Percentiles rank a stretch among this genome's conserved stretches.
These are phyloP conservation scores for Caenorhabditis inopinata DNA, from an alignment of 1,140 invertebrate species.

Conservation along the genomic window DNA sequence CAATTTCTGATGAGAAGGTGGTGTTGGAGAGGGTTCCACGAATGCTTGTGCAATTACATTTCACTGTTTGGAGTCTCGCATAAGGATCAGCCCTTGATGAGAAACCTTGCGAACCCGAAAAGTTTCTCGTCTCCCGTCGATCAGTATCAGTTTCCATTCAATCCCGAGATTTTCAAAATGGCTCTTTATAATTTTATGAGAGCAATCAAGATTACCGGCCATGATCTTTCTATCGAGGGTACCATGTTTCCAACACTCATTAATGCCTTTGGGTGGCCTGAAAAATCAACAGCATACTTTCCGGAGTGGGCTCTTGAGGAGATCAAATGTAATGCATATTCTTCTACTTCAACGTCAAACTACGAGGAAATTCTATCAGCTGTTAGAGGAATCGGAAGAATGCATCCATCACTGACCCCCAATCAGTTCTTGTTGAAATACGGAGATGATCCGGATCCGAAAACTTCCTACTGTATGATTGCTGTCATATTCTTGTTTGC, in stretches of 20 bases:
- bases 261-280: not conserved
- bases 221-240: not conserved
- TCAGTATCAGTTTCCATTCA: not conserved
- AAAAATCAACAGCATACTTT: not conserved
- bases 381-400: too few relatives aligned
- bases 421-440: not conserved
- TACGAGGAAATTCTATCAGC: not conserved
- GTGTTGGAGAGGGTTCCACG: not conserved
- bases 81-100: not conserved
- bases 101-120: not conserved
- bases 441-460: not conserved
- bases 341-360: not conserved
- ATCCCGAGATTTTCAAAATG: conserved; percentile 3
- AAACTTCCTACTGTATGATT: not conserved
- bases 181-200: not conserved
- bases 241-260: not conserved
- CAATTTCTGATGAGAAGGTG: not conserved
- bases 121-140: not conserved
- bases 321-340: not conserved
- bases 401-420: not conserved
- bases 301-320: not conserved
- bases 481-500: not conserved
- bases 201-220: not conserved
- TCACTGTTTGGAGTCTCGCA: not conserved
- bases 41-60: not conserved